Conservation (phyloP, 1,140 invertebrate species). For the Drosophila suzukii region DNA sequence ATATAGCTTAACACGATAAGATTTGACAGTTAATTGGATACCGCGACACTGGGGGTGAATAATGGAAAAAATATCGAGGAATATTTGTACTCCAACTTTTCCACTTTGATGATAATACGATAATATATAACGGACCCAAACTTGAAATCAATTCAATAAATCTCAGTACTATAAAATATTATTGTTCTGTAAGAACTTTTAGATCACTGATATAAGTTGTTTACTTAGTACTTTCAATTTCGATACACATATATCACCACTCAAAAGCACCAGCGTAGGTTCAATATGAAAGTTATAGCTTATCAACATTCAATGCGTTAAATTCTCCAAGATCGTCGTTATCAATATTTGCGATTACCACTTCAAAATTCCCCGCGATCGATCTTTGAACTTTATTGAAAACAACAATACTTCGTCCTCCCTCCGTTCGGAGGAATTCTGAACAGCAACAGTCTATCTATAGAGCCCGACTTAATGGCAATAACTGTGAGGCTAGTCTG, state of each 20-base stretch:
- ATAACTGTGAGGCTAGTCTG: constrained; percentile 22
- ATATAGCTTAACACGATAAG: constrained; percentile 37
- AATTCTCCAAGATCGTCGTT: constrained; percentile 22
- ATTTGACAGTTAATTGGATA: constrained; percentile 11
- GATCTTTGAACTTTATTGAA: constrained; percentile 12
- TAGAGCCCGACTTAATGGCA: background rate
- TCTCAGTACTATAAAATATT: no score
- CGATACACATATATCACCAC: background rate
- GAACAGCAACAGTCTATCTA: constrained; percentile 10
- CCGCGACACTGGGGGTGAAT: background rate
- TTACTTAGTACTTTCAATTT: background rate
- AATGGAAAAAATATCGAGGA: background rate
- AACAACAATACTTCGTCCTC: constrained; percentile 5
- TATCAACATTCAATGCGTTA: constrained; percentile 14
- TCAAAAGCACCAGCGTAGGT: background rate
- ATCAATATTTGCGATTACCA: constrained; percentile 22
- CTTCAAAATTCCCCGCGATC: background rate
- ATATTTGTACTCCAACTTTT: background rate
- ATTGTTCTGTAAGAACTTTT: no score
- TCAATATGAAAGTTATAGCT: background rate
- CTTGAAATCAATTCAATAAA: no score
- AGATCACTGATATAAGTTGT: background rate
- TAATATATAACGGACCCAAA: background rate
- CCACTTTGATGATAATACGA: background rate
- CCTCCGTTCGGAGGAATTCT: background rate